Percentiles rank a stretch among this genome's conserved stretches.
Evolutionary conservation across 2,113 vertebrate genomes (phyloP).

Genomic region (Helogale parvula): DNA sequence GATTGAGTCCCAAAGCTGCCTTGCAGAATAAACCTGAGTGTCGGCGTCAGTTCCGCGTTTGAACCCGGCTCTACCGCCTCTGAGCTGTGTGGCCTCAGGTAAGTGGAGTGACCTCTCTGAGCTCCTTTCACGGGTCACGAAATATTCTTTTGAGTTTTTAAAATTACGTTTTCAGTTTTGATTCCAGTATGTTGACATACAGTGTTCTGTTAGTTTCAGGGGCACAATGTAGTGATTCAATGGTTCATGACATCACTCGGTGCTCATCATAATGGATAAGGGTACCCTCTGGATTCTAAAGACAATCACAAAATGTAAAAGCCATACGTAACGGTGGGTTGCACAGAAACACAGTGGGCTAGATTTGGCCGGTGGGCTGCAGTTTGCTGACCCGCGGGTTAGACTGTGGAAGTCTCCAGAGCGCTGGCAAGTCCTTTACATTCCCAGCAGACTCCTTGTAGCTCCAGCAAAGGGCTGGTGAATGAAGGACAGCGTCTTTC

Average conservation of each 20-base stretch:
- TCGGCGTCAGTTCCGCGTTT: no score
- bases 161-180: not conserved
- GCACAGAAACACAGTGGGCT: not conserved
- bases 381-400: not conserved
- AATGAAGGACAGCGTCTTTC: not conserved
- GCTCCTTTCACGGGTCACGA: not conserved
- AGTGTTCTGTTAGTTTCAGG: not conserved
- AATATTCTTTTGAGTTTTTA: not conserved
- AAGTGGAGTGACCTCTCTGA: not conserved
- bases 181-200: not conserved
- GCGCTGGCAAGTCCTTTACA: fast-evolving
- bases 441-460: not conserved
- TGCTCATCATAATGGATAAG: not conserved
- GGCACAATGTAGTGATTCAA: not conserved
- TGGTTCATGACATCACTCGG: not conserved
- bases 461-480: not conserved
- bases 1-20: not conserved
- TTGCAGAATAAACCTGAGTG: not conserved
- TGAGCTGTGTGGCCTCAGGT: not conserved
- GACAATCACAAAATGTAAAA: not conserved
- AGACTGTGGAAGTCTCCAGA: not conserved
- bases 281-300: not conserved
- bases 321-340: not conserved
- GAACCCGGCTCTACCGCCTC: not conserved
- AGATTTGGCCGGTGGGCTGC: not conserved